These are phyloP conservation scores for Nansenia antarctica DNA, from an alignment of 2,113 vertebrate species.

Conservation along the genomic window DNA sequence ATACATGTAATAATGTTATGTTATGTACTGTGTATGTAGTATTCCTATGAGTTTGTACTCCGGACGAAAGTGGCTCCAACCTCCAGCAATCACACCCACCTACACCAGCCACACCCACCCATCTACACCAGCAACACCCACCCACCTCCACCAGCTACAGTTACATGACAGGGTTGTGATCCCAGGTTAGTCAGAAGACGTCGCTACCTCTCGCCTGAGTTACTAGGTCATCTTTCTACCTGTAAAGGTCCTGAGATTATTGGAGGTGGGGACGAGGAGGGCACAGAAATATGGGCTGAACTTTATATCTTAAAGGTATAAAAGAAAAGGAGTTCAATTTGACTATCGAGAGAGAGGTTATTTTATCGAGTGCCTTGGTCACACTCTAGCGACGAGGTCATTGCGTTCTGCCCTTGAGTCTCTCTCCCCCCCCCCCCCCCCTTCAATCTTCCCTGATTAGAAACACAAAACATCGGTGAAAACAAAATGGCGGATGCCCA, in stretches of 20 bases:
- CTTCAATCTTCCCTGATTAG: not conserved
- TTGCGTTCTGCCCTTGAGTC: too few relatives aligned
- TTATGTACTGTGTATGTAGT: not conserved
- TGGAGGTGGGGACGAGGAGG: not conserved
- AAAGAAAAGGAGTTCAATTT: not conserved
- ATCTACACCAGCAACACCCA: not conserved
- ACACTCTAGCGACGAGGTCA: not conserved
- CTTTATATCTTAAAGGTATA: too few relatives aligned
- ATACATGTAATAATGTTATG: not conserved
- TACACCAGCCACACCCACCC: not conserved
- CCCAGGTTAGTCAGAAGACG: not conserved
- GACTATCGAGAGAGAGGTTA: not conserved
- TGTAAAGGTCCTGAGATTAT: conserved; percentile 1
- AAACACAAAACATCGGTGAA: not conserved
- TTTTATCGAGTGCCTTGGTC: not conserved
- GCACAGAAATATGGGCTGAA: not conserved
- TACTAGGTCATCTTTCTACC: not conserved
- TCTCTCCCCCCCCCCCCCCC: too few relatives aligned
- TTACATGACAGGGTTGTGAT: not conserved
- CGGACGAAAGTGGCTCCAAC: not conserved
- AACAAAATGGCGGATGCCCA: not conserved
- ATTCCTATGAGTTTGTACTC: not conserved
- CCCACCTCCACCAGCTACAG: not conserved
- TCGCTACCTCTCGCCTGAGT: not conserved
- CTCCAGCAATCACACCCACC: not conserved